Base-by-base conservation (phyloP, 2,888 invertebrate species). In the Glyphotaelius pellucidus region DNA sequence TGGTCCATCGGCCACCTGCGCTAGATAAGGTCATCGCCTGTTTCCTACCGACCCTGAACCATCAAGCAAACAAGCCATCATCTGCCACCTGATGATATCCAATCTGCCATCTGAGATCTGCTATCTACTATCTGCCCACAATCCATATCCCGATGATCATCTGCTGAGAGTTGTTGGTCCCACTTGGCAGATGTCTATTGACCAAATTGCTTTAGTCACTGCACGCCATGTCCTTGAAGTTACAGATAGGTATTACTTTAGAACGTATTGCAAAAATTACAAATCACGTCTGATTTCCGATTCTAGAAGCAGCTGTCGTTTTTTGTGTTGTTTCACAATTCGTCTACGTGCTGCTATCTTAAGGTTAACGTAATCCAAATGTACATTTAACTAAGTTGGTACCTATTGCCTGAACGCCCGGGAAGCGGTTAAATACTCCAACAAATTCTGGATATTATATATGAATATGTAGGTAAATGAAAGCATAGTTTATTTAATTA, bases 181-280 rank as follows among this genome's bases (percentile, higher is more conserved):
- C 86, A 86, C 86, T 86, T 30, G 86, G 86, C 86, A 86, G 86
- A 86, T 86, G 86, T 86, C 86, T 47, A 86, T 42, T 14, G 15
- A 42, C 14, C 86, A 86, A 67, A 42, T 86, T 38, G 42, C 14
- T 86, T 42, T 19, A 25, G n/a, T 42, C 86, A 19, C 38, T 42
- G 30, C 19, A 35, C 31, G 25, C 32, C 35, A 35, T 83, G 83
- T 83, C 83, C 83, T 83, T 83, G 35, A 35, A 25, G 67, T 67
- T n/a, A 9, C 9, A 67, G 67, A n/a, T 67, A 67, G 7, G 25
- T 67, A 67, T 67, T 25, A 67, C n/a, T 9, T 67, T 67, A 67
- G 25, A 67, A 67, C 67, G 67, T 67, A n/a, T 67, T 67, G 67
- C 25, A 67, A 67, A 67, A 67, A 67, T 67, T 67, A 67, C 9